Evolutionary conservation across 2,888 invertebrate species (phyloP).

Genomic region (Tenthredo amoena): DNA sequence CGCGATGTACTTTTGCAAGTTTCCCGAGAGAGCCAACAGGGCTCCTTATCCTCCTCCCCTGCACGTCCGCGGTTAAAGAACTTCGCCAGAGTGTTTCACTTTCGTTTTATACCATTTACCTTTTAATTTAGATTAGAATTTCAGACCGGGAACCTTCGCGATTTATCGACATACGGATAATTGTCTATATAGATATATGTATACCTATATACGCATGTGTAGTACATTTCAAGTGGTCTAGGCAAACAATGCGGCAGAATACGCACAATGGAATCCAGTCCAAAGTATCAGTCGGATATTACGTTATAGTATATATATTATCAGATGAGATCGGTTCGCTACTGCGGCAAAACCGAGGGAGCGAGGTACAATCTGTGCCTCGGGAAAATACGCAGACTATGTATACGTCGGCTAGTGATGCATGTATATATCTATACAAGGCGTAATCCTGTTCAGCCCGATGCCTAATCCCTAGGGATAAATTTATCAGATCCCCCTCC

Average conservation of each 20-base stretch:
- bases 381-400: constrained; percentile 31
- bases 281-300: constrained; percentile 44
- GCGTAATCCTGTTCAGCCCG: constrained; percentile 65
- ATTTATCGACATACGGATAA: not conserved
- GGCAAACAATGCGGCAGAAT: constrained; percentile 17
- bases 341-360: constrained; percentile 23
- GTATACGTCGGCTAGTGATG: constrained; percentile 3
- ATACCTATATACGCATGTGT: not conserved
- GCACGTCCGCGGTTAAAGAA: not conserved
- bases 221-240: constrained; percentile 30
- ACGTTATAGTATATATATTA: constrained; percentile 15
- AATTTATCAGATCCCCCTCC: constrained; percentile 65
- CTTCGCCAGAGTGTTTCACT: constrained; percentile 7
- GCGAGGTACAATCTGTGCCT: constrained; percentile 32
- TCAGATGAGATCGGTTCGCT: constrained; percentile 37
- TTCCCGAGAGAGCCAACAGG: constrained; percentile 12
- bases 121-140: not conserved
- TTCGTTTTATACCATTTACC: not conserved
- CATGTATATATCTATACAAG: constrained; percentile 56
- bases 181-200: not conserved
- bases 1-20: constrained; percentile 75
- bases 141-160: not conserved
- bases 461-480: constrained; percentile 64
- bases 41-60: not conserved
- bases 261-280: constrained; percentile 40